Base-by-base conservation (phyloP, 1,140 invertebrate species). In the Bombus soroeensis region DNA sequence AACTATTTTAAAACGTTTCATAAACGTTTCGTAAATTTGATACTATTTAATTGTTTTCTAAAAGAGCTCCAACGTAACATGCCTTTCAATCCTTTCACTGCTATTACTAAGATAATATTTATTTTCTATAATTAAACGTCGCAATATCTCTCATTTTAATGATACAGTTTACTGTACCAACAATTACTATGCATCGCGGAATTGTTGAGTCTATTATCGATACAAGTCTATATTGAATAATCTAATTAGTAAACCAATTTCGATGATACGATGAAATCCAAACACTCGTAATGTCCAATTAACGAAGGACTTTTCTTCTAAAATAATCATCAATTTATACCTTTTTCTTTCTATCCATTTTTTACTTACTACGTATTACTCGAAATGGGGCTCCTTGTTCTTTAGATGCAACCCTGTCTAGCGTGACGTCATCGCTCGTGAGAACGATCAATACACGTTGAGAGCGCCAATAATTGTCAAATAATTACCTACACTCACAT, bases 391-490 rank as follows among this genome's bases (percentile, higher is more conserved):
- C n/a, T 37, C 75, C 39, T 41, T 22, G 13, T 18, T 81, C n/a
- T 37, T n/a, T 68, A 71, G 73, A 74, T 81, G 86, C 91, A 79
- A 71, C 32, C 82, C 85, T 92, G 87, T 41, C 68, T 39, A 32
- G 34, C 81, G 82, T 95, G 94, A 94, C 94, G 94, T 94, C 94
- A 94, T 90, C 89, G 85, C 88, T 86, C 87, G 72, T 92, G 93
- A 93, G 90, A 84, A 87, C 93, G 94, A 95, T 95, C 94, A 94
- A 95, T 95, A 95, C 91, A 84, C 71, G 85, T 59, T 82, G 88
- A 94, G 85, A 90, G 83, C 86, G 82, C 79, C 86, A 86, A 91
- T 92, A 93, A 90, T 91, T 90, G 80, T 86, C 81, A 59, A 72
- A 59, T 64, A 73, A 80, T 76, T 34, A 22, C 25, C 68, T 87